Conservation (phyloP, 1,140 invertebrate species). For the Goniozus legneri region DNA sequence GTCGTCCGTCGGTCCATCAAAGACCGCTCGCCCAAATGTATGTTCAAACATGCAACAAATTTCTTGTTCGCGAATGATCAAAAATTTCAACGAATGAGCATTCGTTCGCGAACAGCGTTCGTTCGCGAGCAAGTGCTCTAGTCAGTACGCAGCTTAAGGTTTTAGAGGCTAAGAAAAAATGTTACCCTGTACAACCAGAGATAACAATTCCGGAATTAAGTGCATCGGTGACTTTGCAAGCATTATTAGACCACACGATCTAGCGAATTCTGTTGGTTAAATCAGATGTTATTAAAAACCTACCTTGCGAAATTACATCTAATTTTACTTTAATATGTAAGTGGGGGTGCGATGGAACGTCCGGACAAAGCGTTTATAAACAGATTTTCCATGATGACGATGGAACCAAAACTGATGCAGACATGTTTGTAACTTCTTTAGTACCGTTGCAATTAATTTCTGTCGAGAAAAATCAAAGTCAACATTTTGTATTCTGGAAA, state of each 20-base stretch:
- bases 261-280: background rate
- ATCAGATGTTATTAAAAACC: background rate
- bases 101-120: too few species aligned
- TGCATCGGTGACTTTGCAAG: background rate
- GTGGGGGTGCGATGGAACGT: slow-evolving; percentile 28
- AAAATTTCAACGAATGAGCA: too few species aligned
- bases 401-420: slow-evolving; percentile 16
- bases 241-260: background rate
- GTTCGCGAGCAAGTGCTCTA: too few species aligned
- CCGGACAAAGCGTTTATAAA: slow-evolving; percentile 24
- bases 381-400: slow-evolving; percentile 26
- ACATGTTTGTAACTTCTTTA: slow-evolving; percentile 26
- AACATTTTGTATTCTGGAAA: slow-evolving; percentile 25
- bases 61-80: too few species aligned
- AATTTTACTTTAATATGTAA: background rate
- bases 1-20: too few species aligned
- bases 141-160: too few species aligned
- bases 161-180: background rate
- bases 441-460: slow-evolving; percentile 24
- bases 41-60: too few species aligned
- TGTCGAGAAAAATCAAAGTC: slow-evolving; percentile 1
- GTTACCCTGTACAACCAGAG: background rate
- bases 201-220: background rate
- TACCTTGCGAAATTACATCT: background rate
- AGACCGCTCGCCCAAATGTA: too few species aligned